Percentiles rank a stretch among this genome's conserved stretches.
These are phyloP conservation scores for Choreutis nemorana DNA, from an alignment of 2,888 invertebrate genomes.

Conservation along the genomic window DNA sequence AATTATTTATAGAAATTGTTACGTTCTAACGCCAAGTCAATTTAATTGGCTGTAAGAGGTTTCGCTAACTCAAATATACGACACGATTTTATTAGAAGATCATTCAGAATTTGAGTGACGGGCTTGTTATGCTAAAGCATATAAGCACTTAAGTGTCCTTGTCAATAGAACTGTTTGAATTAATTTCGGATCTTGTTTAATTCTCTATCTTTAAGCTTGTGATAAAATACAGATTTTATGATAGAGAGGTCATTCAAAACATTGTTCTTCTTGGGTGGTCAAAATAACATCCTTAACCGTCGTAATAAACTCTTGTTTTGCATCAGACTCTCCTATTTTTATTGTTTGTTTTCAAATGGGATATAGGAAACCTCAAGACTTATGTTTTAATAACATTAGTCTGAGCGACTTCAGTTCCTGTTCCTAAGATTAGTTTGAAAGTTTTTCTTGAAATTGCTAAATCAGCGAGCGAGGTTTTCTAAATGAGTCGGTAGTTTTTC, in stretches of 20 bases:
- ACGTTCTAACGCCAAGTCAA: constrained; percentile 19
- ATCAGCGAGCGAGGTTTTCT: too few species aligned
- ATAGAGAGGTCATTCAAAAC: constrained; percentile 48
- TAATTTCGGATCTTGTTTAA: too few species aligned
- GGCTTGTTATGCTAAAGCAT: too few species aligned
- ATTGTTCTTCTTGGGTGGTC: constrained; percentile 62
- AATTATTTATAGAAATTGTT: constrained; percentile 38
- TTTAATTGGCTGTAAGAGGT: constrained; percentile 24
- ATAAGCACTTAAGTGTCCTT: constrained; percentile 3
- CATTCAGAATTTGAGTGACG: constrained; percentile 1
- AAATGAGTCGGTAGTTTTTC: too few species aligned
- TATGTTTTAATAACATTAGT: too few species aligned
- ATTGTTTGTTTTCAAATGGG: constrained; percentile 46
- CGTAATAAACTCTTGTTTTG: constrained; percentile 49
- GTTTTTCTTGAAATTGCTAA: too few species aligned
- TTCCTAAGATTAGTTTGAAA: too few species aligned
- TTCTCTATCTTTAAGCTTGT: too few species aligned
- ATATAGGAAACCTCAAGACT: constrained; percentile 28
- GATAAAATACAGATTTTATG: constrained; percentile 62
- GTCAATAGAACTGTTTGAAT: neutral
- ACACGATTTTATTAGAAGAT: too few species aligned
- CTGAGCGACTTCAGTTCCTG: too few species aligned
- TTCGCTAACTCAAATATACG: constrained; percentile 3
- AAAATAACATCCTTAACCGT: constrained; percentile 31
- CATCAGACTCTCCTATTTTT: constrained; percentile 26